A percentile compares a stretch with the other conserved stretches of the same genome.
These are phyloP conservation scores for Squalus acanthias DNA, from an alignment of 2,797 vertebrate species.

Conservation along the genomic window DNA sequence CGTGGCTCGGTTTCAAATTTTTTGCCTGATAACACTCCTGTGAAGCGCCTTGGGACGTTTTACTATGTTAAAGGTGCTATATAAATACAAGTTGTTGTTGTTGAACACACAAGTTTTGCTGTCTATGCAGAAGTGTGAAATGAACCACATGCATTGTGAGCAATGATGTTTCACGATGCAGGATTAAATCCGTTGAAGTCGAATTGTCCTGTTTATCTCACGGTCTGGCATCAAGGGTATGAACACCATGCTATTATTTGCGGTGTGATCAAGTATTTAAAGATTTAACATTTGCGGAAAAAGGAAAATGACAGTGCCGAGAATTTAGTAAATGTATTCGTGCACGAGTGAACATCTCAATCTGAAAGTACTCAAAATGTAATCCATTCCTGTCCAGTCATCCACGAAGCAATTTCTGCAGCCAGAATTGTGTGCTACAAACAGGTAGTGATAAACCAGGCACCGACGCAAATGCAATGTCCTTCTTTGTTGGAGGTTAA, in stretches of 20 bases:
- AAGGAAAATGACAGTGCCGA: neutral
- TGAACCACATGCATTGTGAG: neutral
- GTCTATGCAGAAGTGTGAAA: neutral
- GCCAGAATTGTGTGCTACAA: neutral
- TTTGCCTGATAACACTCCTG: too few species aligned
- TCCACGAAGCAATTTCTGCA: neutral
- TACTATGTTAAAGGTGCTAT: too few species aligned
- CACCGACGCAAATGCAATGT: neutral
- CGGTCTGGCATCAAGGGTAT: neutral
- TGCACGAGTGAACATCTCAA: neutral
- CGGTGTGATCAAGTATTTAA: neutral
- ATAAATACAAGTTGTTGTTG: neutral
- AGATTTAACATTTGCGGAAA: neutral
- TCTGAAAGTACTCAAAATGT: neutral
- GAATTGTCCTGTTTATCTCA: neutral
- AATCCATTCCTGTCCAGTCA: neutral
- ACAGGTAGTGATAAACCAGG: neutral
- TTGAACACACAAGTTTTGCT: neutral
- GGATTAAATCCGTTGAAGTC: neutral
- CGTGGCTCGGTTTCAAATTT: too few species aligned
- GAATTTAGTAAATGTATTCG: neutral
- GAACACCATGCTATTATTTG: neutral
- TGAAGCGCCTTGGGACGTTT: too few species aligned
- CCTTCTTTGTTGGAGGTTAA: neutral
- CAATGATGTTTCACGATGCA: neutral